These are phyloP conservation scores for Bimastos eiseni DNA, from an alignment of 2,888 invertebrate genomes.

Conservation along the genomic window DNA sequence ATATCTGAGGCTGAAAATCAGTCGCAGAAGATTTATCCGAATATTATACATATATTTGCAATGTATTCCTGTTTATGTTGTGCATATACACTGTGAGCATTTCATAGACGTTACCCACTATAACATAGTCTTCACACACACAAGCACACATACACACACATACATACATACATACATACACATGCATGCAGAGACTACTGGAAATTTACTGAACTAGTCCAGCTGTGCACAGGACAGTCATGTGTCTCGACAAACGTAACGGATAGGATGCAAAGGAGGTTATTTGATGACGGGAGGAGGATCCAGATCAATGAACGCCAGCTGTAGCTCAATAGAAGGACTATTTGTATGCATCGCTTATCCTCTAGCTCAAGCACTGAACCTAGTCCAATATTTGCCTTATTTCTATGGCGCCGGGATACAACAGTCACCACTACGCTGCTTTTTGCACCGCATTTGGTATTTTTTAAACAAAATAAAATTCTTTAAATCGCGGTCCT, in stretches of 20 bases:
- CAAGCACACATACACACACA: neutral
- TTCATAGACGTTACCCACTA: no score
- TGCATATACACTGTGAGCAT: no score
- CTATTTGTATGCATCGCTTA: neutral
- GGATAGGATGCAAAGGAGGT: neutral
- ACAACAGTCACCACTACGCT: neutral
- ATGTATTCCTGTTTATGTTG: no score
- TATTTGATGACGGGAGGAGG: neutral
- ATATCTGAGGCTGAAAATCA: no score
- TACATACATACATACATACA: neutral
- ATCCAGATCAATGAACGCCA: neutral
- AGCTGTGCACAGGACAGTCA: neutral
- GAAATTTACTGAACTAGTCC: neutral
- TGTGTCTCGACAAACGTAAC: neutral
- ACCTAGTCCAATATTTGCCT: neutral
- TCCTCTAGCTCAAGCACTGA: neutral
- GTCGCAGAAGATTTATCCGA: no score
- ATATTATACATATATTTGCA: no score
- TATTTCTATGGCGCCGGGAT: neutral
- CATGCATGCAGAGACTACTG: neutral
- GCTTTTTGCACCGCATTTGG: neutral
- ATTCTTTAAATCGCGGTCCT: neutral
- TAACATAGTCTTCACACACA: neutral
- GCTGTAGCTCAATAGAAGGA: neutral
- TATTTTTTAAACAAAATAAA: neutral